Evolutionary conservation across 2,113 vertebrate genomes (phyloP).

Genomic region (Poeciliopsis occidentalis): DNA sequence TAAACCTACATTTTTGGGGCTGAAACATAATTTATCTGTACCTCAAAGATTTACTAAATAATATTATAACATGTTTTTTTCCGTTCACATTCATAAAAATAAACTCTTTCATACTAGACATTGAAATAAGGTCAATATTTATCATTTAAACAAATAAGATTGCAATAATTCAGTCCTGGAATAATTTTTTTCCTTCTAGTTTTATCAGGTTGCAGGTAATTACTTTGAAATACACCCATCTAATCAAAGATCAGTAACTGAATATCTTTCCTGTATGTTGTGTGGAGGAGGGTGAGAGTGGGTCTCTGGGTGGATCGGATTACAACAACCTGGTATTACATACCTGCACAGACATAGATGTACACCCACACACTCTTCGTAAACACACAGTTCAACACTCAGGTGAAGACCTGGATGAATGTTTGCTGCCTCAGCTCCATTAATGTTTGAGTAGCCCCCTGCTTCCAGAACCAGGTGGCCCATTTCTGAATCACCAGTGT

Average conservation of each 20-base stretch:
- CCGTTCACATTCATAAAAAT: neutral
- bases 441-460: slow-evolving; percentile 74
- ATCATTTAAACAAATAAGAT: no score
- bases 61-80: neutral
- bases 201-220: slow-evolving; percentile 64
- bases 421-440: slow-evolving; percentile 69
- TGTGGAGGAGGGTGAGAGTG: slow-evolving; percentile 53
- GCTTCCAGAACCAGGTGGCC: slow-evolving; percentile 58
- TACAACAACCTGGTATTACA: slow-evolving; percentile 79
- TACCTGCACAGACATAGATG: slow-evolving; percentile 30
- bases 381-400: slow-evolving; percentile 60
- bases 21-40: neutral
- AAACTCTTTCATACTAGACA: neutral
- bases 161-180: neutral
- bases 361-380: slow-evolving; percentile 37
- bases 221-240: slow-evolving; percentile 76
- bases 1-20: neutral
- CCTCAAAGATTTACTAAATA: neutral
- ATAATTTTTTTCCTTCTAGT: neutral
- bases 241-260: slow-evolving; percentile 84
- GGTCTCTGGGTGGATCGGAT: slow-evolving; percentile 62
- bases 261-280: slow-evolving; percentile 76
- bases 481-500: slow-evolving; percentile 57
- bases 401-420: slow-evolving; percentile 59
- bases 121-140: neutral